Percentiles rank a stretch among this genome's conserved stretches.
phyloP scores from a whole-genome alignment of 2,113 vertebrate species.

The Takifugu bimaculatus region DNA sequence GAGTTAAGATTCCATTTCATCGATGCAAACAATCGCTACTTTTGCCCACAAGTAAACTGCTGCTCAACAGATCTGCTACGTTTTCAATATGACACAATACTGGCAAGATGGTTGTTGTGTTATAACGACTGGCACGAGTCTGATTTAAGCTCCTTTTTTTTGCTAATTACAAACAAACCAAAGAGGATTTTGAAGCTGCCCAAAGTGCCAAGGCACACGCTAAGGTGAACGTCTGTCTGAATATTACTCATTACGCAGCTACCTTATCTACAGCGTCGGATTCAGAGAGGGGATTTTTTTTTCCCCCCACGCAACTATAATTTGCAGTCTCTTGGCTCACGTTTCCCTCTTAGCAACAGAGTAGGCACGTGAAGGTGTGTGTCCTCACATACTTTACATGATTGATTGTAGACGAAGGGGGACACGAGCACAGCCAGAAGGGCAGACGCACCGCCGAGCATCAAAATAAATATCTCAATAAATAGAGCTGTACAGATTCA shows the following conservation, averaged over 20 bases:
- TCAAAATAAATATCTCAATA: constrained; percentile 53
- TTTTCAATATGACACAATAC: constrained; percentile 20
- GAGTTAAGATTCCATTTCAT: constrained; percentile 1
- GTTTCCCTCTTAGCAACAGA: constrained; percentile 38
- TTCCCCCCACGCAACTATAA: neutral
- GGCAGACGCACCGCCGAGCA: constrained; percentile 27
- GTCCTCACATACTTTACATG: constrained; percentile 47
- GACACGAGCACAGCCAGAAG: constrained; percentile 5
- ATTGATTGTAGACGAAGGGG: constrained; percentile 61
- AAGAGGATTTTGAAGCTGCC: constrained; percentile 54
- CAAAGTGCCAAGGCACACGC: constrained; percentile 64
- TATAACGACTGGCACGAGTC: constrained; percentile 48
- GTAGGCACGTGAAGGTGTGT: constrained; percentile 66
- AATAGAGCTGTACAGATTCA: constrained; percentile 51
- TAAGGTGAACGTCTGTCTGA: constrained; percentile 46
- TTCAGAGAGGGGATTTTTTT: neutral
- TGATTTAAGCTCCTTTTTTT: constrained; percentile 35
- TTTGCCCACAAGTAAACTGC: constrained; percentile 23
- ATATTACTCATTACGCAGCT: constrained; percentile 18
- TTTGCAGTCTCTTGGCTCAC: constrained; percentile 9
- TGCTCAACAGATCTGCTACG: constrained; percentile 34
- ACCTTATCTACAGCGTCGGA: constrained; percentile 17
- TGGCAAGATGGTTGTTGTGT: constrained; percentile 26
- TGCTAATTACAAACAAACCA: constrained; percentile 36
- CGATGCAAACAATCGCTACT: constrained; percentile 36